phyloP scores from a whole-genome alignment of 2,888 invertebrate genomes.

The Anticlea derivata region DNA sequence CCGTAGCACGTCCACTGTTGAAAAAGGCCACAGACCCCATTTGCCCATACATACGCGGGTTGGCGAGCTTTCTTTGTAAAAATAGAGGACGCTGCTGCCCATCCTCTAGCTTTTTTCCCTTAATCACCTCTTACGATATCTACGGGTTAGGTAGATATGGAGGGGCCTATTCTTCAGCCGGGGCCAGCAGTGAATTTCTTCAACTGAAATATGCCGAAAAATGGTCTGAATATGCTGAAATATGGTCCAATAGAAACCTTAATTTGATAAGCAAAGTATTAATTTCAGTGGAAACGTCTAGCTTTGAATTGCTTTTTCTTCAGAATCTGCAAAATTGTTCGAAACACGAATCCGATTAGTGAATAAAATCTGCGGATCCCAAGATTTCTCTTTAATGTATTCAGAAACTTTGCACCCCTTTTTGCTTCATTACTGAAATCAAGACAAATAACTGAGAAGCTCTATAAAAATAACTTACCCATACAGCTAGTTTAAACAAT shows the following conservation, averaged over 20 bases:
- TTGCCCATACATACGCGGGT: too few relatives aligned
- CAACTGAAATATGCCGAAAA: not conserved
- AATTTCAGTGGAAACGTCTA: slow-evolving; percentile 53
- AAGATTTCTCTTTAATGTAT: slow-evolving; percentile 54
- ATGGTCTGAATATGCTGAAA: too few relatives aligned
- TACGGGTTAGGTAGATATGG: too few relatives aligned
- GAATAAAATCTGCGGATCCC: slow-evolving; percentile 59
- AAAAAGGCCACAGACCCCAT: too few relatives aligned
- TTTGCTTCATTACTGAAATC: slow-evolving; percentile 22
- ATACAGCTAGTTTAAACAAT: too few relatives aligned
- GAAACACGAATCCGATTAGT: slow-evolving; percentile 61
- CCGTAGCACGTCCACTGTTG: too few relatives aligned
- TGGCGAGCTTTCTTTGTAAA: too few relatives aligned
- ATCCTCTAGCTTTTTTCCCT: too few relatives aligned
- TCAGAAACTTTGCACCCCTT: slow-evolving; percentile 49
- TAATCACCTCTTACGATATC: too few relatives aligned
- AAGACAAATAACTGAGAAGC: slow-evolving; percentile 26
- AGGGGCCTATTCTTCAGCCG: too few relatives aligned
- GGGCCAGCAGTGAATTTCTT: not conserved
- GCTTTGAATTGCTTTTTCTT: slow-evolving; percentile 49
- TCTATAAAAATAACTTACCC: too few relatives aligned
- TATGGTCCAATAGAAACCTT: slow-evolving; percentile 41
- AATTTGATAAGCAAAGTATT: slow-evolving; percentile 57
- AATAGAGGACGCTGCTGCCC: too few relatives aligned
- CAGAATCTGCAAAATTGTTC: slow-evolving; percentile 58